Evolutionary conservation across 2,113 vertebrate genomes (phyloP).

Genomic region (Bubo scandiacus): DNA sequence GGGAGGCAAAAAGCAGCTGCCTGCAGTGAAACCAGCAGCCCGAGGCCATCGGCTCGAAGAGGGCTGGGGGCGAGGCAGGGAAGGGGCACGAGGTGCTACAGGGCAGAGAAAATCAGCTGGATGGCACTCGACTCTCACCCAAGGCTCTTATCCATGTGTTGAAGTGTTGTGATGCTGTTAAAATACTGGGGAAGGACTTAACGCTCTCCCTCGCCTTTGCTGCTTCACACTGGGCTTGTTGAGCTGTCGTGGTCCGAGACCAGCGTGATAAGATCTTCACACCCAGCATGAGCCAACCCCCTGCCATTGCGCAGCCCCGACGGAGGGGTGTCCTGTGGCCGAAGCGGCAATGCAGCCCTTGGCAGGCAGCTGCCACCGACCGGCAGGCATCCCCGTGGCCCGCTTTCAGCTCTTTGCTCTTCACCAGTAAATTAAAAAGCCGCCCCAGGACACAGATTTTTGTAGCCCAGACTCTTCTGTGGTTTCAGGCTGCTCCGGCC

Average conservation of each 20-base stretch:
- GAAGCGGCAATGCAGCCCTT: accelerated
- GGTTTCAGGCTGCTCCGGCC: accelerated
- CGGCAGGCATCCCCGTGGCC: background rate
- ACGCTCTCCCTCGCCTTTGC: background rate
- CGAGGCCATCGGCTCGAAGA: accelerated
- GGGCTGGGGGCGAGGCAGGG: background rate
- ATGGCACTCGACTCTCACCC: background rate
- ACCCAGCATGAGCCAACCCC: accelerated
- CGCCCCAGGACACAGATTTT: background rate
- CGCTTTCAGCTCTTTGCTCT: background rate
- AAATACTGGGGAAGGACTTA: background rate
- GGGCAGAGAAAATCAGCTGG: background rate
- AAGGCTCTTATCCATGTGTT: background rate
- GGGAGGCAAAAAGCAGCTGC: background rate
- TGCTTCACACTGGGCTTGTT: background rate
- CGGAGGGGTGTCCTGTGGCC: accelerated
- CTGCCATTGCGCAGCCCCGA: accelerated
- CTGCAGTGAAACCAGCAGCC: background rate
- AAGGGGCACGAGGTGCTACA: background rate
- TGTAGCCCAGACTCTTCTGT: accelerated
- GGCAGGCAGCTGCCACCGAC: background rate
- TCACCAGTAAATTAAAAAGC: background rate
- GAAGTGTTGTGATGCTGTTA: background rate
- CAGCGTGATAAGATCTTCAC: accelerated
- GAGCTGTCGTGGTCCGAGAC: background rate